phyloP scores from a whole-genome alignment of 2,797 vertebrate genomes.

The Rhynchonycteris naso region DNA sequence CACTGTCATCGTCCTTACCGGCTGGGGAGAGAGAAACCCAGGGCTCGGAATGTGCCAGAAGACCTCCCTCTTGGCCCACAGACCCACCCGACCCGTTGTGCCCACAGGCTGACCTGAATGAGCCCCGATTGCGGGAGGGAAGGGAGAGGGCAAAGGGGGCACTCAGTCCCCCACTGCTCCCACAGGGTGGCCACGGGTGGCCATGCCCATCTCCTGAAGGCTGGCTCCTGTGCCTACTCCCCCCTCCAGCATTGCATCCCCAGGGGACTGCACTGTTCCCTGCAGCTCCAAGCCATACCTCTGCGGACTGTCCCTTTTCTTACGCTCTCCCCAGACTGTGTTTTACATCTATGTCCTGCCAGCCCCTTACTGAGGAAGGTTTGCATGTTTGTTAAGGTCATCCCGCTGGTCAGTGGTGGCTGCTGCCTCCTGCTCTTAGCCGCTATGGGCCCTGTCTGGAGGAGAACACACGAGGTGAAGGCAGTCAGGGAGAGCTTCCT shows the following conservation, averaged over 20 bases:
- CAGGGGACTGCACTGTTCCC: background rate
- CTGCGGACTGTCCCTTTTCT: background rate
- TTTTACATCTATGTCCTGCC: background rate
- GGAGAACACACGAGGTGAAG: background rate
- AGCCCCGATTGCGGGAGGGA: accelerated
- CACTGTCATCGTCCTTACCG: accelerated
- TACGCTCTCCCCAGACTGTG: background rate
- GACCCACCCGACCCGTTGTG: background rate
- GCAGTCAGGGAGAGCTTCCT: background rate
- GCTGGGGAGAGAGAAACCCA: background rate
- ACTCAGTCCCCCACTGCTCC: too few relatives aligned
- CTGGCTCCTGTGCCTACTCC: too few relatives aligned
- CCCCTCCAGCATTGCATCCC: background rate
- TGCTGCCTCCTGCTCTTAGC: background rate
- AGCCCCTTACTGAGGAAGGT: too few relatives aligned
- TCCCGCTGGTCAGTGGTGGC: background rate
- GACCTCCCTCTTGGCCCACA: background rate
- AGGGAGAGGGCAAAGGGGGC: too few relatives aligned
- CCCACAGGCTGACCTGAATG: background rate
- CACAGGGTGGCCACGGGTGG: background rate
- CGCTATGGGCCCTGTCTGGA: background rate
- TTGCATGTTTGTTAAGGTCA: background rate
- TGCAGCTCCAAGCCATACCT: background rate
- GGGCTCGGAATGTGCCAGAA: background rate
- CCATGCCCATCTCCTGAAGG: background rate